A percentile compares a stretch with the other conserved stretches of the same genome.
Conservation (phyloP, 2,113 vertebrate genomes). For the Siphamia tubifer region DNA sequence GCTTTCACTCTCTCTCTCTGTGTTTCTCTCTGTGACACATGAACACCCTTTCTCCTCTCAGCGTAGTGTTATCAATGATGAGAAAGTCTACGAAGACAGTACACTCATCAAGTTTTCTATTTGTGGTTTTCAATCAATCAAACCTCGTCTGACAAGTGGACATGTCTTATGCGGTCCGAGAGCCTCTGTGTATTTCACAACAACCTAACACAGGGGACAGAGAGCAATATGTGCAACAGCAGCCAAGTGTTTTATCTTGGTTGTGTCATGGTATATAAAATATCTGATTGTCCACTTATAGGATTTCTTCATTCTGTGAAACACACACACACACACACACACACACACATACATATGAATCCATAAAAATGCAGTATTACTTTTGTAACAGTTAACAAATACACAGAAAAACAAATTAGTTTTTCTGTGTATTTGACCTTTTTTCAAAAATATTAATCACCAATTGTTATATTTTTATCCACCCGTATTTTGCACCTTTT, state of each 20-base stretch:
- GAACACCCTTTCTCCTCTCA: slow-evolving; percentile 9
- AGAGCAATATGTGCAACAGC: not conserved
- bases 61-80: slow-evolving; percentile 12
- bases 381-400: too few relatives aligned
- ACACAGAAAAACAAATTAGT: too few relatives aligned
- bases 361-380: too few relatives aligned
- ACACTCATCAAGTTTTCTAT: slow-evolving; percentile 26
- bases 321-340: too few relatives aligned
- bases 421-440: too few relatives aligned
- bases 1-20: slow-evolving; percentile 7
- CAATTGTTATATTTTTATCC: too few relatives aligned
- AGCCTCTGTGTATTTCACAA: not conserved
- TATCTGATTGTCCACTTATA: too few relatives aligned
- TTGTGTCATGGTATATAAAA: not conserved
- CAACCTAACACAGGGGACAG: not conserved
- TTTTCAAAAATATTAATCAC: too few relatives aligned
- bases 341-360: too few relatives aligned
- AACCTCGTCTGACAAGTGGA: slow-evolving; percentile 6
- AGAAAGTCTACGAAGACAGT: not conserved
- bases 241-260: not conserved
- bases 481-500: too few relatives aligned
- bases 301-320: too few relatives aligned
- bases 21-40: slow-evolving; percentile 30
- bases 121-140: slow-evolving; percentile 24
- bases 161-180: not conserved